Base-by-base conservation (phyloP, 2,888 invertebrate species). In the Dermolepida albohirtum region DNA sequence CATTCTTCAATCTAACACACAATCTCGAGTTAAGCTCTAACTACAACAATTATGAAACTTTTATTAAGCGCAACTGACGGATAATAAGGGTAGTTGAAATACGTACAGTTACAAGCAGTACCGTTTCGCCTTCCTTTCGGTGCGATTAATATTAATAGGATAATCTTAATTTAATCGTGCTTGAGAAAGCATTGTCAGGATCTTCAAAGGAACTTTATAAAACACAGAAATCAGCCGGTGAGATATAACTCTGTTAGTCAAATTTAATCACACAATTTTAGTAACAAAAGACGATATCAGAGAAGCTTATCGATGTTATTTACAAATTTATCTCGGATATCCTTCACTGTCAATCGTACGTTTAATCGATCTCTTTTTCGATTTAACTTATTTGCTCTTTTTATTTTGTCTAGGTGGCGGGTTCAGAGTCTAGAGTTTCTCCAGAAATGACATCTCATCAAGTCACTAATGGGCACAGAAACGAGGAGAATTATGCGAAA, bases 401-500 rank as follows among this genome's bases (percentile, higher is more conserved):
- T 8, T 57, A 22, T 57, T 54, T 5, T 17, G 14, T 39, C 7
- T 39, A 72, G 72, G 69, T 72, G 74, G 74, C 73, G 68, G 67
- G 55, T 40, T 55, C 66, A 40, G 71, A 71, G 41, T 64, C 71
- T 39, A 65, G 73, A 59, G 69, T 74, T 14, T 71, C 74, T 8
- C 75, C 74, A 11, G 74, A 74, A 55, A 75, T 76, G 75, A 66
- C 74, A 10, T 59, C 71, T 8, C 66, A 51, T 12, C 69, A 71
- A 57, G 72, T 71, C 22, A 74, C 73, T 12, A 75, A 75, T 59
- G 75, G 75, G 4, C 73, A 74, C 51, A 66, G 69, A 51, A 72
- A 66, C 12, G 65, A 54, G 63, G 75, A 75, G 64, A 72, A 75
- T 50, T 75, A 72, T 65, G 71, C 74, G 8, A 75, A 74, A 57